A percentile compares a stretch with the other conserved stretches of the same genome.
phyloP scores from a whole-genome alignment of 2,888 invertebrate genomes.

The Lycaena phlaeas region DNA sequence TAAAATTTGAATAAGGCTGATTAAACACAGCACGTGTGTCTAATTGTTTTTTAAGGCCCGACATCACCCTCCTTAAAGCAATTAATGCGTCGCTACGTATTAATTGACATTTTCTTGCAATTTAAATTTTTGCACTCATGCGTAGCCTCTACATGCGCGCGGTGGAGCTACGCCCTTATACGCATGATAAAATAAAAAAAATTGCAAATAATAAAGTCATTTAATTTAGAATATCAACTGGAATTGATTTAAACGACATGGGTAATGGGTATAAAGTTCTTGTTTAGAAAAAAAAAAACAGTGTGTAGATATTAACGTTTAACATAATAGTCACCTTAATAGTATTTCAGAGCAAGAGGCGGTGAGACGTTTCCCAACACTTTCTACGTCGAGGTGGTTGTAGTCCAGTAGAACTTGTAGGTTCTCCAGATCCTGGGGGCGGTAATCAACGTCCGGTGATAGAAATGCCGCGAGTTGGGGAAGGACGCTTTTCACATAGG shows the following conservation, averaged over 20 bases:
- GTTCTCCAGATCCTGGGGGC: slow-evolving; percentile 26
- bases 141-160: no score
- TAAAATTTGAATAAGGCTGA: no score
- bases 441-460: slow-evolving; percentile 32
- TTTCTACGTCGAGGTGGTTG: slow-evolving; percentile 33
- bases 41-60: no score
- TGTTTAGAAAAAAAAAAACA: neutral
- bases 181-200: no score
- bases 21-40: no score
- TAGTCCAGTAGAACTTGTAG: slow-evolving; percentile 31
- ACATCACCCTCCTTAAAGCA: no score
- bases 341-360: slow-evolving; percentile 37
- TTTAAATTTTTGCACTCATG: no score
- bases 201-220: no score
- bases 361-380: slow-evolving; percentile 29
- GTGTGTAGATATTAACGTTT: neutral
- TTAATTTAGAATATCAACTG: neutral
- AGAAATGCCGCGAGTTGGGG: slow-evolving; percentile 38
- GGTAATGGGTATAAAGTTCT: no score
- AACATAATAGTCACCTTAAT: slow-evolving; percentile 30
- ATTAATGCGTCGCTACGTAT: no score
- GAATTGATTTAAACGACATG: neutral
- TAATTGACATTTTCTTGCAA: no score
- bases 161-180: no score
- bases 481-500: slow-evolving; percentile 25